A percentile compares a stretch with the other conserved stretches of the same genome.
Conservation (phyloP, 2,888 invertebrate genomes). For the Siphonodentalium dalli region DNA sequence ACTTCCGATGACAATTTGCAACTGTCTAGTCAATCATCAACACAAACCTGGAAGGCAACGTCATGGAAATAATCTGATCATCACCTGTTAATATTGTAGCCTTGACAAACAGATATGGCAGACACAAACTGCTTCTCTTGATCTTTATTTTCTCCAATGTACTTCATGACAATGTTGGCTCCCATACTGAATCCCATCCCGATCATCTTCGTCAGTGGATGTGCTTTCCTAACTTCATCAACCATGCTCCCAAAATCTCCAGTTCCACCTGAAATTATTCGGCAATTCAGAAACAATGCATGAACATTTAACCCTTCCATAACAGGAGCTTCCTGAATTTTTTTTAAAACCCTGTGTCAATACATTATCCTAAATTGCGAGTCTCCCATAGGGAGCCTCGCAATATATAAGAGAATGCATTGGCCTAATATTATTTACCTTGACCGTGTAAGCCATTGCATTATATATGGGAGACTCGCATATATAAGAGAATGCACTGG, state of each 20-base stretch:
- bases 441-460: too few relatives aligned
- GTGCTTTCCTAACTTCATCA: conserved; percentile 75
- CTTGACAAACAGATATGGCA: conserved; percentile 91
- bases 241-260: conserved; percentile 88
- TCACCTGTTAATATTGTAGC: conserved; percentile 90
- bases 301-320: too few relatives aligned
- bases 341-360: too few relatives aligned
- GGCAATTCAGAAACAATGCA: too few relatives aligned
- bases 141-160: conserved; percentile 78
- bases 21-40: background rate
- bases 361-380: too few relatives aligned
- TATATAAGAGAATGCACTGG: too few relatives aligned
- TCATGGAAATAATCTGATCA: conserved; percentile 64
- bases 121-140: conserved; percentile 73
- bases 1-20: too few relatives aligned
- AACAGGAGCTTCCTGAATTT: too few relatives aligned
- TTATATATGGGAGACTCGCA: too few relatives aligned
- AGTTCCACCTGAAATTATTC: conserved; percentile 77
- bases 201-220: conserved; percentile 79
- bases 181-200: conserved; percentile 93
- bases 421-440: too few relatives aligned
- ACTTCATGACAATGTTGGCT: conserved; percentile 91
- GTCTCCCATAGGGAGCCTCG: too few relatives aligned
- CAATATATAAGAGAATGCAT: too few relatives aligned
- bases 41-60: background rate